These are phyloP conservation scores for Datnioides undecimradiatus DNA, from an alignment of 2,113 vertebrate species.

Conservation along the genomic window DNA sequence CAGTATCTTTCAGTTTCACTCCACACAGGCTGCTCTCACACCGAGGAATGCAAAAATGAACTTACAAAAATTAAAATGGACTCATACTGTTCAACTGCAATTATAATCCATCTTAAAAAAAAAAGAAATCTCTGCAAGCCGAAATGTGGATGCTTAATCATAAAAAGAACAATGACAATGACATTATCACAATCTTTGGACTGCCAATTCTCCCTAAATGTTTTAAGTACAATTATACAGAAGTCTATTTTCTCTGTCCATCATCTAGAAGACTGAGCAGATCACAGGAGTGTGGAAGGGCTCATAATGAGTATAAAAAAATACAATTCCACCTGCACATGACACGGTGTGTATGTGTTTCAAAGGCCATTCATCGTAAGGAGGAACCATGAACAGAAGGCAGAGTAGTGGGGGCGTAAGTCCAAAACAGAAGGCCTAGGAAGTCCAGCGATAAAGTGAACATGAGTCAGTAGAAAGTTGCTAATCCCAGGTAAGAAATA, in stretches of 20 bases:
- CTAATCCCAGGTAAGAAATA: conserved; percentile 38
- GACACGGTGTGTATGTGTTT: conserved; percentile 74
- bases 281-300: conserved; percentile 29
- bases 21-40: conserved; percentile 31
- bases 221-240: conserved; percentile 88
- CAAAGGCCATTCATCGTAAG: conserved; percentile 82
- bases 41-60: conserved; percentile 59
- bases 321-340: conserved; percentile 46
- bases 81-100: background rate
- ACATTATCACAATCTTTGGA: conserved; percentile 88
- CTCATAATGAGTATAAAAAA: conserved; percentile 27
- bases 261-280: conserved; percentile 21
- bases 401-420: conserved; percentile 52
- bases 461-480: conserved; percentile 67
- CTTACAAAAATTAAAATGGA: conserved; percentile 45
- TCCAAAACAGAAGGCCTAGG: conserved; percentile 38
- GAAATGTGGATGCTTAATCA: conserved; percentile 68
- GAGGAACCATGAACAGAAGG: conserved; percentile 47
- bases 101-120: conserved; percentile 12
- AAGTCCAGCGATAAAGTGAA: conserved; percentile 54
- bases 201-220: conserved; percentile 85
- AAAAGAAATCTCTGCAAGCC: conserved; percentile 33
- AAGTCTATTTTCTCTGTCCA: conserved; percentile 32
- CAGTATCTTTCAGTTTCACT: conserved; percentile 39
- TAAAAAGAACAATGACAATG: conserved; percentile 49